Evolutionary conservation across 2,888 invertebrate species (phyloP), one percentile per base, ranked within the genome.

Genomic region (Catocala sponsa): DNA sequence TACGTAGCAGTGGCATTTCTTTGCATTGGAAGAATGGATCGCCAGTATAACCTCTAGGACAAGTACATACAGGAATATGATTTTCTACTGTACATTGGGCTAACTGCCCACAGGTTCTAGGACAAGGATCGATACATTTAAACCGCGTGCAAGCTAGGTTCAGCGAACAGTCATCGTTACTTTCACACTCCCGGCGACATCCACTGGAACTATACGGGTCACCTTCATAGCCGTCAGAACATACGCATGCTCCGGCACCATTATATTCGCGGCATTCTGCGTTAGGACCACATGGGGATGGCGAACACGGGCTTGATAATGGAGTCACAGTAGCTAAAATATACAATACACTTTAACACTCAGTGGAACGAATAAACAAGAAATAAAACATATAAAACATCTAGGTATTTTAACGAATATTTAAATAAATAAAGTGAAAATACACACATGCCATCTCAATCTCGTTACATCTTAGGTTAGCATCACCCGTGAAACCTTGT

Each of bases 111-210:
- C 98, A 98, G 15, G 97, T 97, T 72, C 97, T 97, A 0, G 96
- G 96, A 79, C 98, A 98, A 0, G 98, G 98, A 90, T 98, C 97
- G 33, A 97, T 95, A 82, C 98, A 98, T 89, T 98, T 98, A 80
- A 96, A 97, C 51, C 97, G 95, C 38, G 97, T 96, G 82, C 98
- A 98, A 13, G 98, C 96, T 67, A 97, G 91, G 64, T 95, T 95
- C 0, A 95, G 88, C n/a, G 95, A 90, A 79, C 98, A 98, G 71
- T 98, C 98, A 47, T 95, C 95, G 82, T 97, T 98, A 55, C 89
- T 92, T 90, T 98, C 97, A 83, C 98, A 98, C 89, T 98, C 98
- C 55, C 97, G 93, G 61, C 96, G 95, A 80, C 97, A 97, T 59
- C 95, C 97, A 59, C 94, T 92, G 44, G 94, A 91, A 78, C 97